Base-by-base conservation (phyloP, 2,888 invertebrate genomes). In the Pachydiplax longipennis region DNA sequence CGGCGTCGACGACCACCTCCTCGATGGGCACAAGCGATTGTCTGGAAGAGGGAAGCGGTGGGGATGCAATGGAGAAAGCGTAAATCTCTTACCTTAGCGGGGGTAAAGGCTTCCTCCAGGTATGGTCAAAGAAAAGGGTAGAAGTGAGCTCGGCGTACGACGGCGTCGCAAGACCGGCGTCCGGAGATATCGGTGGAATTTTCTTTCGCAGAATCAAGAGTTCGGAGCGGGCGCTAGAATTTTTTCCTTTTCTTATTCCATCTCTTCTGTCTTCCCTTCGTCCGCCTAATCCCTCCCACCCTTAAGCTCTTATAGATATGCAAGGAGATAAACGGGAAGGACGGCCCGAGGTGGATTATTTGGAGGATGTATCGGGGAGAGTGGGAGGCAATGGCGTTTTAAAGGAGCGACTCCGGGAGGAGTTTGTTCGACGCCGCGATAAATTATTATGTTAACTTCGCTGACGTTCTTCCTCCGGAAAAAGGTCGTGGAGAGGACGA, bases 101-200 rank as follows among this genome's bases (percentile, higher is more conserved):
- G 83, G 83, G 83, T 83, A 61, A 65, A 83, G 83, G 35, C 58
- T 35, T 53, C 35, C n/a, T 87, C 87, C 87, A 87, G 87, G 87
- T 87, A 87, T 87, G 87, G 87, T 37, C 87, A 87, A 87, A 87
- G 65, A 25, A 31, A 61, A 22, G 61, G n/a, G n/a, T 22, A 15
- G 31, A 83, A 58, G 35, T 15, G 18, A 22, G 25, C 31, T 22
- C 22, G 53, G 82, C n/a, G 82, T 65, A 83, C 61, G 37, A 87
- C 58, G 87, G 61, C 58, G 31, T 61, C 37, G 87, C 61, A 87
- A 87, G 61, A 37, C 58, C 87, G 61, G 87, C 87, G 83, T 58
- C 83, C 83, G 83, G 35, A 58, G 58, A 83, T 83, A 83, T 58
- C 65, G 73, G 65, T 35, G 35, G 61, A 22, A 61, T 87, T 87